These are phyloP conservation scores for Lepidurus couesii DNA, from an alignment of 1,140 invertebrate species.

Conservation along the genomic window DNA sequence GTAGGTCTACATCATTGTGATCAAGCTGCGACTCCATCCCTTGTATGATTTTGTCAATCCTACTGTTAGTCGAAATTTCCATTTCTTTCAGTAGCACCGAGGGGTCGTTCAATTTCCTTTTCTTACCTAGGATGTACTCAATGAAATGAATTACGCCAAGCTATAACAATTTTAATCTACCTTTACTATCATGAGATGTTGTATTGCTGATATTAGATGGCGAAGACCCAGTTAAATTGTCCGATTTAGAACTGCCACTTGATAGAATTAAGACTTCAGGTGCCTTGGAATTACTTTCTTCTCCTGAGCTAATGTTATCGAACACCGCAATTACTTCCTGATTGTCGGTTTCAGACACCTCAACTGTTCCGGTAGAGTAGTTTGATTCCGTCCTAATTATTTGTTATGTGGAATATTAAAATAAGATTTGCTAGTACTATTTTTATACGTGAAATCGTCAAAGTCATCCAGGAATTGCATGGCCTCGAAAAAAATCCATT, in stretches of 20 bases:
- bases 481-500: not conserved
- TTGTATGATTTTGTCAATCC: not conserved
- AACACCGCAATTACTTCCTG: not conserved
- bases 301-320: not conserved
- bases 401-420: not conserved
- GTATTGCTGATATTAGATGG: not conserved
- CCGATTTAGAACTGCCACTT: not conserved
- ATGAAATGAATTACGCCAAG: not conserved
- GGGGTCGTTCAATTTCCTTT: not conserved
- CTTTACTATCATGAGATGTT: not conserved
- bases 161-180: not conserved
- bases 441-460: slow-evolving; percentile 5
- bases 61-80: not conserved
- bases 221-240: not conserved
- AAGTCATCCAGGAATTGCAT: not conserved
- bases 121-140: not conserved
- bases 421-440: too few species aligned
- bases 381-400: not conserved
- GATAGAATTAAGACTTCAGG: not conserved
- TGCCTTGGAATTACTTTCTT: not conserved
- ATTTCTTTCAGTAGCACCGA: not conserved
- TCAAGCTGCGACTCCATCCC: not conserved
- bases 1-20: not conserved
- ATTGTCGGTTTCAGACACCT: not conserved
- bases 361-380: too few species aligned